These are phyloP conservation scores for Spheniscus mendiculus DNA, from an alignment of 2,113 vertebrate genomes.

Conservation along the genomic window DNA sequence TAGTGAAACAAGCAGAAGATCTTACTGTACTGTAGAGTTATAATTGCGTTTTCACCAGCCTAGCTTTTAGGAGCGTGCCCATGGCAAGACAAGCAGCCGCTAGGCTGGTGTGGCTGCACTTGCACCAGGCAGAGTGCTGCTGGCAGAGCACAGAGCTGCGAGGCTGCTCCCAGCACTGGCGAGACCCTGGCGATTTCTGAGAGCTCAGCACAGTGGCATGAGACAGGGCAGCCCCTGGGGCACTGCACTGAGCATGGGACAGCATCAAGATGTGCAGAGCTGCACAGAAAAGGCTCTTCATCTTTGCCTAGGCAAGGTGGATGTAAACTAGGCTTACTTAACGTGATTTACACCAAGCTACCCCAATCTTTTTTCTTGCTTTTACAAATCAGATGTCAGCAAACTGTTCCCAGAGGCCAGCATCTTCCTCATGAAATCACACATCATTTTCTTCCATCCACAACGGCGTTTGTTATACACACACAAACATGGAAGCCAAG, in stretches of 20 bases:
- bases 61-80: background rate
- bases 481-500: background rate
- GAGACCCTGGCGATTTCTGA: background rate
- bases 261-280: accelerated
- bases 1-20: background rate
- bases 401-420: background rate
- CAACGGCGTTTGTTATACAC: accelerated
- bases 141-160: background rate
- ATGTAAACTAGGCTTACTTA: background rate
- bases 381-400: background rate
- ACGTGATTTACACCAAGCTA: background rate
- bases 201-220: accelerated
- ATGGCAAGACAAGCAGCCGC: accelerated
- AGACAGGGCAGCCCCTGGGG: background rate
- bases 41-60: background rate
- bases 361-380: background rate
- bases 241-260: accelerated
- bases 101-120: background rate
- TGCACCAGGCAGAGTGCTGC: background rate
- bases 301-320: background rate
- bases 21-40: background rate
- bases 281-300: no score
- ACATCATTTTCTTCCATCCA: background rate
- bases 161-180: background rate
- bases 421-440: background rate